Conservation (phyloP, 2,888 invertebrate species). For the Cotesia congregata region DNA sequence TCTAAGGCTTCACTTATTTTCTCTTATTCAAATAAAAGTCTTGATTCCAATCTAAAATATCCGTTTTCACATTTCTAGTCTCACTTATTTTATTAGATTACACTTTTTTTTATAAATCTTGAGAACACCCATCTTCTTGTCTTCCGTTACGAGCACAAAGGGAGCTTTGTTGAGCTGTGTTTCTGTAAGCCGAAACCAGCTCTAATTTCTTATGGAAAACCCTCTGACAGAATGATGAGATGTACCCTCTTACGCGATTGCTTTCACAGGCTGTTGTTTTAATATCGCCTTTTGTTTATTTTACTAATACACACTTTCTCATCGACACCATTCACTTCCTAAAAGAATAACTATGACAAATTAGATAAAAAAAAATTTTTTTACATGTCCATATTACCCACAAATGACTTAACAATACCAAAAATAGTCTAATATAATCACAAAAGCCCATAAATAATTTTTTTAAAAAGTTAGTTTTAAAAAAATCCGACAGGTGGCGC, state of each 20-base stretch:
- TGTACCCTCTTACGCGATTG: neutral
- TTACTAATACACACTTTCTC: neutral
- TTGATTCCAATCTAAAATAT: neutral
- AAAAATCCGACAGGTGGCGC: too few species aligned
- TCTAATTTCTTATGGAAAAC: conserved; percentile 16
- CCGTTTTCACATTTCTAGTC: conserved; percentile 29
- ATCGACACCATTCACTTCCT: neutral
- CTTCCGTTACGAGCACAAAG: conserved; percentile 28
- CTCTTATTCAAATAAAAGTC: neutral
- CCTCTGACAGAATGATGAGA: conserved; percentile 18
- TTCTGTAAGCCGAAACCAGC: conserved; percentile 28
- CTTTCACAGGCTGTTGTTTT: conserved; percentile 23
- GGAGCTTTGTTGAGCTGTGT: conserved; percentile 4
- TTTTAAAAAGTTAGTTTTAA: too few species aligned
- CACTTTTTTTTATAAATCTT: too few species aligned
- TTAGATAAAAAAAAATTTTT: too few species aligned
- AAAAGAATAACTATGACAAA: neutral
- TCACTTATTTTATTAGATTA: too few species aligned
- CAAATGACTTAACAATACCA: too few species aligned
- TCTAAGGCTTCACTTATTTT: neutral
- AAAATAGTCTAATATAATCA: too few species aligned
- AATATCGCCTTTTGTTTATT: neutral
- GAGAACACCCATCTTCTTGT: conserved; percentile 6
- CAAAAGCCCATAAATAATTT: too few species aligned
- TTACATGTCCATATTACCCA: too few species aligned